Percentiles rank a stretch among this genome's conserved stretches.
Conservation (phyloP, 2,888 invertebrate genomes). For the Hedya salicella region DNA sequence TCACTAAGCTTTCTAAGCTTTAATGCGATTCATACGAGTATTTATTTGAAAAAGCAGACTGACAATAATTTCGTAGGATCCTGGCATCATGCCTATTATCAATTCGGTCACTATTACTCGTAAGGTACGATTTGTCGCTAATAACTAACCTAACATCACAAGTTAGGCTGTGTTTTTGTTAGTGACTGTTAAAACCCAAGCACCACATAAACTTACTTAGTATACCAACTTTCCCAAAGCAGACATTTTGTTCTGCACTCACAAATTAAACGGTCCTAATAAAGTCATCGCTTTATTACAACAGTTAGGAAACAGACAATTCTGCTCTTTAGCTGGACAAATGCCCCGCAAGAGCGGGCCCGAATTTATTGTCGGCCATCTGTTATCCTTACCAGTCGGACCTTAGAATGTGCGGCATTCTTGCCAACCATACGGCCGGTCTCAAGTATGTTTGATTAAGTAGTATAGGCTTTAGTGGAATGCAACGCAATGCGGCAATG, state of each 20-base stretch:
- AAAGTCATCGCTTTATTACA: conserved; percentile 42
- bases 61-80: no score
- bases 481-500: conserved; percentile 27
- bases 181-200: no score
- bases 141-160: no score
- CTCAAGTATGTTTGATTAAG: conserved; percentile 41
- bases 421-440: conserved; percentile 41
- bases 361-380: conserved; percentile 68
- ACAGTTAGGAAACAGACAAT: conserved; percentile 58
- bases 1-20: no score
- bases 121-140: no score
- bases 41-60: no score
- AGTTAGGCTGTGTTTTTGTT: no score
- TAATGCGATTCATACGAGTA: no score
- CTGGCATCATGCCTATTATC: no score
- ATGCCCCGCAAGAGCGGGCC: conserved; percentile 70
- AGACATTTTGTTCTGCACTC: neutral
- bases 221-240: neutral
- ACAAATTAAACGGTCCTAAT: conserved; percentile 24
- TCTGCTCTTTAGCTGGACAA: conserved; percentile 67
- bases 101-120: no score
- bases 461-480: conserved; percentile 28
- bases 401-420: conserved; percentile 60
- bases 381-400: conserved; percentile 62
- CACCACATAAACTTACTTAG: no score